Base-by-base conservation (phyloP, 2,113 vertebrate species). In the Electrona antarctica region DNA sequence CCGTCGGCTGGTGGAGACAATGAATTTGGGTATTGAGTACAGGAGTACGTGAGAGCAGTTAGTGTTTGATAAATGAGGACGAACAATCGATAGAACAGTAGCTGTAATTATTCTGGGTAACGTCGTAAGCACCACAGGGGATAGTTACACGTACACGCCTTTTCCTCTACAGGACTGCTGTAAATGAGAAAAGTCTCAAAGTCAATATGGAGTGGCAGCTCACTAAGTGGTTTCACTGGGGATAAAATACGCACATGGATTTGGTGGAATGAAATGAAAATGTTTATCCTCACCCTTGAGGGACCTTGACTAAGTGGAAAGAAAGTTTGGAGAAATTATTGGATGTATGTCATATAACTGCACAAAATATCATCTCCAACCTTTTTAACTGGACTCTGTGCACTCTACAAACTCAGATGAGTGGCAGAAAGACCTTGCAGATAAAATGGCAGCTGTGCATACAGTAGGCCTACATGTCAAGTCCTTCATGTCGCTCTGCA, bases 61-160 rank as follows among this genome's bases (percentile, higher is more conserved):
- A 73, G 67, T 71, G 55, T 47, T 65, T 49, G 80, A 83, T 84
- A 86, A 79, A 88, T 78, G 49, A 59, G 62, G 66, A 84, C 48
- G 77, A 57, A 45, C 59, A 79, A 90, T 87, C 89, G 81, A 90
- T 90, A 88, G 88, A 87, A 85, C 87, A 84, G 86, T 86, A 86
- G 83, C 67, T 80, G 79, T 82, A 79, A 71, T 2, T 21, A 21
- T 76, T 81, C 74, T 79, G 62, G 68, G 59, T 21, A 21, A 21
- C 21, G 21, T 70, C 21, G 21, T 70, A 45, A 57, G 73, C 79
- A 74, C 57, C 33, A 41, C 33, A 41, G 33, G 33, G 62, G 64
- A 76, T 80, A 55, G 82, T 76, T 70, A 65, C 71, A 61, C n/a
- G n/a, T n/a, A n/a, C 64, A 81, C 62, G 33, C 69, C 57, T 79